Percentiles rank a stretch among this genome's conserved stretches.
phyloP scores from a whole-genome alignment of 1,140 invertebrate genomes.

The Glossosoma conforme region DNA sequence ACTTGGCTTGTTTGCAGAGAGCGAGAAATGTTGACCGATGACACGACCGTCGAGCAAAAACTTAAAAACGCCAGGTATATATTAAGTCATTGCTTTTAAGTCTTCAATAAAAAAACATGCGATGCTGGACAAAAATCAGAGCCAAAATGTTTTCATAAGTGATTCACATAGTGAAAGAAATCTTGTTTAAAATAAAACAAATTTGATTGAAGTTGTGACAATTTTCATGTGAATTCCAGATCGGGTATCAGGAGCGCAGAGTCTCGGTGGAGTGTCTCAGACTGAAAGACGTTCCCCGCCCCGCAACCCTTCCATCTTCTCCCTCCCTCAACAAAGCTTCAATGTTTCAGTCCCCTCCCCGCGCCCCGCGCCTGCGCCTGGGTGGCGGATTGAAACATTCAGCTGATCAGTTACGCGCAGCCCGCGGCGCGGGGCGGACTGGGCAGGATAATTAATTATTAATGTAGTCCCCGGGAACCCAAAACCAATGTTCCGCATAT shows the following conservation, averaged over 20 bases:
- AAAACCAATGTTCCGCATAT: neutral
- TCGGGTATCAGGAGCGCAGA: neutral
- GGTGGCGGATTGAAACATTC: constrained; percentile 28
- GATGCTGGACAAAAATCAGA: too few relatives aligned
- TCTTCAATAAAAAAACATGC: neutral
- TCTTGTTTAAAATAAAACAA: constrained; percentile 1
- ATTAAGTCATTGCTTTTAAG: neutral
- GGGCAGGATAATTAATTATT: neutral
- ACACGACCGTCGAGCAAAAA: constrained; percentile 5
- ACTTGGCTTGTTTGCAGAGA: constrained; percentile 2
- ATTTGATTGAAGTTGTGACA: neutral
- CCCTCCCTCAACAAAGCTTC: neutral
- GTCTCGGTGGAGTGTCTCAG: constrained; percentile 2
- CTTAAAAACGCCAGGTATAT: neutral
- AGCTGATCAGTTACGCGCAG: constrained; percentile 25
- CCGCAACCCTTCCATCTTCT: neutral
- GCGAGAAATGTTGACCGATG: constrained; percentile 9
- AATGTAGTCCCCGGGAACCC: neutral
- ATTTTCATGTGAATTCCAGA: neutral
- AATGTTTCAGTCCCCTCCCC: neutral
- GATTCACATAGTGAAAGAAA: too few relatives aligned
- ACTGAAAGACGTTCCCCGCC: neutral
- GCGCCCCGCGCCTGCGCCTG: constrained; percentile 11
- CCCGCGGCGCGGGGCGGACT: constrained; percentile 8
- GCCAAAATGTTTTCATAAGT: too few relatives aligned